phyloP scores from a whole-genome alignment of 1,140 invertebrate species.

The Heliothis virescens region DNA sequence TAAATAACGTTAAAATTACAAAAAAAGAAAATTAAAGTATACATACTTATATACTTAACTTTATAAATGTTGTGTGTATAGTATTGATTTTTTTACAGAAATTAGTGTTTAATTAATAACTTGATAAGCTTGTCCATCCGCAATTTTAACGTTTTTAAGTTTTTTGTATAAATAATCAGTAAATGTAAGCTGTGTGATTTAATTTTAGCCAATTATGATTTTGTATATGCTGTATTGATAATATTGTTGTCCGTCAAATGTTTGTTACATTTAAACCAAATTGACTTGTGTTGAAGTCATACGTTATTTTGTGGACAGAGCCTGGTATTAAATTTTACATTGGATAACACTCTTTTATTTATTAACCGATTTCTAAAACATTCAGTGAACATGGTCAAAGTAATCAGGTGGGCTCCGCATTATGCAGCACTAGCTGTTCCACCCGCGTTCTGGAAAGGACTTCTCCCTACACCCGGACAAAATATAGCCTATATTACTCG shows the following conservation, averaged over 20 bases:
- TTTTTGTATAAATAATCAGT: constrained; percentile 43
- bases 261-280: constrained; percentile 49
- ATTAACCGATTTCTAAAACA: background rate
- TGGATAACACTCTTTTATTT: constrained; percentile 40
- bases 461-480: too few relatives aligned
- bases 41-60: constrained; percentile 38
- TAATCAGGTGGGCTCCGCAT: too few relatives aligned
- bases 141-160: constrained; percentile 31
- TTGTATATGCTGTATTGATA: constrained; percentile 47
- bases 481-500: too few relatives aligned
- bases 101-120: constrained; percentile 36
- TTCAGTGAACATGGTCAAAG: too few relatives aligned
- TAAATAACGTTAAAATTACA: constrained; percentile 22
- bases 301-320: constrained; percentile 50
- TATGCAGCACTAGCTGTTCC: too few relatives aligned
- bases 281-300: constrained; percentile 46
- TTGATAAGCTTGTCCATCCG: constrained; percentile 25
- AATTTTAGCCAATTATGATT: constrained; percentile 45
- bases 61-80: constrained; percentile 43
- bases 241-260: constrained; percentile 44
- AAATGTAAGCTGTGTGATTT: constrained; percentile 48
- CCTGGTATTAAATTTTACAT: constrained; percentile 54
- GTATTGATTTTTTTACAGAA: constrained; percentile 53
- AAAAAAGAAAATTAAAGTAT: constrained; percentile 17
- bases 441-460: too few relatives aligned